These are phyloP conservation scores for Mimachlamys varia DNA, from an alignment of 2,888 invertebrate species.

Conservation along the genomic window DNA sequence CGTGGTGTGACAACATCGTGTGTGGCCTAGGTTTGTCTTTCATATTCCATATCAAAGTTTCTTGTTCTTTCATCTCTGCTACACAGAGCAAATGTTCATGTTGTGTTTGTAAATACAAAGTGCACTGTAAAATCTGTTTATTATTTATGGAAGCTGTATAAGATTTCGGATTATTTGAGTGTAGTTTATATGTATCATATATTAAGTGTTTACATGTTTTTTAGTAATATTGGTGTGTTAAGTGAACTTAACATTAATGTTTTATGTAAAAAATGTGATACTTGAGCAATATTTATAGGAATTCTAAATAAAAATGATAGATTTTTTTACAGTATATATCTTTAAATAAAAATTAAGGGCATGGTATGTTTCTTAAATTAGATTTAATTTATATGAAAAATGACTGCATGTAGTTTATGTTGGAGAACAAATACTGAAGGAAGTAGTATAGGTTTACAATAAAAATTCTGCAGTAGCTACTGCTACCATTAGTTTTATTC, in stretches of 20 bases:
- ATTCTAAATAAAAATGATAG: not conserved
- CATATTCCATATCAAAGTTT: not conserved
- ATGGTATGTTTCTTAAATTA: too few species aligned
- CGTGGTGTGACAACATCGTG: not conserved
- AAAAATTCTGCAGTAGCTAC: too few species aligned
- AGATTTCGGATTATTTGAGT: not conserved
- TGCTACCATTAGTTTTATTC: too few species aligned
- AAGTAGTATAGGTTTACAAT: too few species aligned
- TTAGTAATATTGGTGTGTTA: not conserved
- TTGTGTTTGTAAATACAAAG: not conserved
- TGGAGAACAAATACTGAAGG: too few species aligned
- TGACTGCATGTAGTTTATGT: too few species aligned
- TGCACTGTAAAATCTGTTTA: not conserved
- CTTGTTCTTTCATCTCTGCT: not conserved
- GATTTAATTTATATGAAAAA: too few species aligned
- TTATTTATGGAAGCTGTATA: not conserved
- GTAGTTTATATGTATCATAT: not conserved
- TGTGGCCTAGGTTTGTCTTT: not conserved
- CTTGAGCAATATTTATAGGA: not conserved
- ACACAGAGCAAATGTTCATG: not conserved
- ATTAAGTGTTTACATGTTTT: not conserved
- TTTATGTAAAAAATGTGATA: not conserved
- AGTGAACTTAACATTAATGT: not conserved
- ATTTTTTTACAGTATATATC: too few species aligned
- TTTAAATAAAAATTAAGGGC: too few species aligned